Conservation (phyloP, 2,113 vertebrate species). For the Macrotus californicus region DNA sequence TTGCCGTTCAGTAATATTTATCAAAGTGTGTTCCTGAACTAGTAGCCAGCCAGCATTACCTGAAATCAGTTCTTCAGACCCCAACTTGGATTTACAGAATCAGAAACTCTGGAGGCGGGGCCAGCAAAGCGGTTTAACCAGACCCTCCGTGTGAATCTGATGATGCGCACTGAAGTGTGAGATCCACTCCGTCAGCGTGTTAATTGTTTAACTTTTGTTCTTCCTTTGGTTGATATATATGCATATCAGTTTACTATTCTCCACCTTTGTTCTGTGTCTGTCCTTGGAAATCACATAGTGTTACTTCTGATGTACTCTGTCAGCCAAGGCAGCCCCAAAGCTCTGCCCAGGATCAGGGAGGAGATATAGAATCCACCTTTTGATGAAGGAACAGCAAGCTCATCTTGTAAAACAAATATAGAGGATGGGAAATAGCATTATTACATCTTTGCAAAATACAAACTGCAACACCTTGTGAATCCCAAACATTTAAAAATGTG, state of each 20-base stretch:
- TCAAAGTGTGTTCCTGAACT: neutral
- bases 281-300: neutral
- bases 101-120: neutral
- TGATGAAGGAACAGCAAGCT: neutral
- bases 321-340: neutral
- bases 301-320: neutral
- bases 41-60: neutral
- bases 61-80: neutral
- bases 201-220: neutral
- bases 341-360: neutral
- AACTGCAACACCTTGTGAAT: neutral
- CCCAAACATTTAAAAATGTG: neutral
- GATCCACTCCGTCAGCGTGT: neutral
- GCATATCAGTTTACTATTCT: neutral
- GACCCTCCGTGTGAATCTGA: neutral
- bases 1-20: neutral
- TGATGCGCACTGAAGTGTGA: neutral
- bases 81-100: neutral
- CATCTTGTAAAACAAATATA: neutral
- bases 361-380: neutral
- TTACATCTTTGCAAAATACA: neutral
- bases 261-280: neutral
- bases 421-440: neutral
- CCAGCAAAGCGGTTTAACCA: neutral
- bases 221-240: neutral